Base-by-base conservation (phyloP, 2,113 vertebrate species). In the Condylura cristata region DNA sequence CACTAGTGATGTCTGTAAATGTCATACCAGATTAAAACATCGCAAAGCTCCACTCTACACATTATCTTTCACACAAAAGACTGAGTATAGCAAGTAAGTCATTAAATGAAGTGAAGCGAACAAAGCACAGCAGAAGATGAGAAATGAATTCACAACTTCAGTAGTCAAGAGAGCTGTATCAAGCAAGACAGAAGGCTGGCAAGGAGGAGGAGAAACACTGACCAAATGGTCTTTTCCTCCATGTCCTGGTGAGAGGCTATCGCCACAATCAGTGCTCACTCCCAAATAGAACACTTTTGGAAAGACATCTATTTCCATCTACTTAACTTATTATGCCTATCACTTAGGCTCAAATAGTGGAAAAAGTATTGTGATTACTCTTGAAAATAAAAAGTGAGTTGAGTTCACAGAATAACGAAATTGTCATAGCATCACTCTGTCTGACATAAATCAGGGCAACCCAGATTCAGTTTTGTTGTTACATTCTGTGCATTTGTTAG, bases 141-240 rank as follows among this genome's bases (percentile, higher is more conserved):
- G 86, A 96, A 91, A 88, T 48, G 72, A 94, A 95, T 58, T 51
- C 70, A 75, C 39, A 65, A 46, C 56, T 70, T 82, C 44, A 63
- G 74, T 56, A 83, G 30, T 93, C 58, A 37, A 46, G 81, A 95
- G 8, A 44, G 24, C 2, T 58, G 14, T 20, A 44, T 90, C 72
- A 82, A 14, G 26, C 26, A 89, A 89, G 79, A 87, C 2, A 17
- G 65, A 85, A 58, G 56, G 68, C 41, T 90, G 76, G 32, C 6
- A 44, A 39, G 18, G 3, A 41, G 58, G 22, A 78, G 58, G 16
- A 41, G 46, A 24, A 83, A 84, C 44, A 10, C 14, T 51, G 12
- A 39, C 28, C 58, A 70, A 48, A 10, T 16, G 32, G 5, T 34
- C 11, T 16, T 18, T 10, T 86, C 30, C 80, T 22, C 9, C 10